Percentiles rank a stretch among this genome's conserved stretches.
Evolutionary conservation across 2,888 invertebrate genomes (phyloP).

Genomic region (Scrobipalpa costella): DNA sequence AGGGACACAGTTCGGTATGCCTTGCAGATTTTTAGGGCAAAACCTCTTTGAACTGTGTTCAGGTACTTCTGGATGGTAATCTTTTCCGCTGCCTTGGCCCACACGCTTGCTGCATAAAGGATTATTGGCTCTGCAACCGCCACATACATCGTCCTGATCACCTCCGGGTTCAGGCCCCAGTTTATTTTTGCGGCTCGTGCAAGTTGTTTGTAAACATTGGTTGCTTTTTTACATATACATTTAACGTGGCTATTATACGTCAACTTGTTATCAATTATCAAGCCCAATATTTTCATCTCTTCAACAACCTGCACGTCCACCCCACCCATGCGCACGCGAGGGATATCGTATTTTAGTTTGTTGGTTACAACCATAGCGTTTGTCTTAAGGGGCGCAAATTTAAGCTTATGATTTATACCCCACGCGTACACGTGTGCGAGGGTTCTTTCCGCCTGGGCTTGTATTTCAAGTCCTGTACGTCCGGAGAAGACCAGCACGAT

Average conservation of each 20-base stretch:
- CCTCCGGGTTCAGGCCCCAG: constrained; percentile 26
- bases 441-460: constrained; percentile 13
- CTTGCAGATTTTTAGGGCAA: constrained; percentile 30
- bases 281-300: constrained; percentile 31
- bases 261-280: constrained; percentile 28
- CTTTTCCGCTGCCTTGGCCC: constrained; percentile 21
- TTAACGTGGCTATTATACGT: constrained; percentile 22
- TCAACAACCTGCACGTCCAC: constrained; percentile 10
- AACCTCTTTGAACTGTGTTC: constrained; percentile 12
- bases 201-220: constrained; percentile 21
- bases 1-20: constrained; percentile 33
- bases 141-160: constrained; percentile 15
- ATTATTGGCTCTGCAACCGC: constrained; percentile 16
- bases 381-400: constrained; percentile 6
- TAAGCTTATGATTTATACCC: constrained; percentile 6
- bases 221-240: constrained; percentile 11
- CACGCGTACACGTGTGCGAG: constrained; percentile 22
- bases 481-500: constrained; percentile 20
- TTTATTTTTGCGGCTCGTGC: constrained; percentile 13
- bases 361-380: constrained; percentile 4
- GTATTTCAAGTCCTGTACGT: constrained; percentile 5
- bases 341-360: constrained; percentile 5
- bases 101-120: constrained; percentile 26
- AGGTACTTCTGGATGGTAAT: background rate
- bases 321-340: constrained; percentile 21